phyloP scores from a whole-genome alignment of 2,113 vertebrate genomes.

The Psammodynastes pulverulentus region DNA sequence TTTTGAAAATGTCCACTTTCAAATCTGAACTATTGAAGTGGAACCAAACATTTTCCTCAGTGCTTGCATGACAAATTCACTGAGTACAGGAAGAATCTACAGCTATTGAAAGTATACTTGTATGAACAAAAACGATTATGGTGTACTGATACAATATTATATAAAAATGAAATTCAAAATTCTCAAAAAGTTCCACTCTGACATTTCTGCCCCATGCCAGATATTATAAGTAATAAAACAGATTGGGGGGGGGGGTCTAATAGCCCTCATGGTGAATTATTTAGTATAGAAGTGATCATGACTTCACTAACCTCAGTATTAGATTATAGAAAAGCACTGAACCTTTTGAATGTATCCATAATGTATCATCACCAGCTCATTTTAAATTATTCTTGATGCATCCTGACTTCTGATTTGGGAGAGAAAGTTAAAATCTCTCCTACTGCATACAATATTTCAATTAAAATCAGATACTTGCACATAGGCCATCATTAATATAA shows the following conservation, averaged over 20 bases:
- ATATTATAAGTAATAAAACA: background rate
- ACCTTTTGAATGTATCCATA: background rate
- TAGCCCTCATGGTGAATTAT: background rate
- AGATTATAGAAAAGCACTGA: background rate
- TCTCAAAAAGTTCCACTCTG: background rate
- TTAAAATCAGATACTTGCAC: background rate
- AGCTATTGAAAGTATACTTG: background rate
- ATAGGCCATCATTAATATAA: background rate
- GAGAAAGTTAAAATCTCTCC: background rate
- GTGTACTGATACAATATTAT: background rate
- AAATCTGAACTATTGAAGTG: background rate
- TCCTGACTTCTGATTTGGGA: background rate
- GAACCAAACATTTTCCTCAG: background rate
- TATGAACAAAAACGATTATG: background rate
- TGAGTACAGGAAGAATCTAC: background rate
- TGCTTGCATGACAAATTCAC: background rate
- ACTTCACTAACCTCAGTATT: background rate
- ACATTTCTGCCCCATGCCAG: background rate
- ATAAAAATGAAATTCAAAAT: background rate
- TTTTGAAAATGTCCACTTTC: slow-evolving; percentile 1
- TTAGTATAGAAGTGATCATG: background rate
- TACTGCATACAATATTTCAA: background rate
- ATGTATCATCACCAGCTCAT: background rate
- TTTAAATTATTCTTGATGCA: background rate
- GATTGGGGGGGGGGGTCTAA: background rate